A percentile compares a stretch with the other conserved stretches of the same genome.
Conservation (phyloP, 1,140 invertebrate genomes). For the Lasaia peninsularis region DNA sequence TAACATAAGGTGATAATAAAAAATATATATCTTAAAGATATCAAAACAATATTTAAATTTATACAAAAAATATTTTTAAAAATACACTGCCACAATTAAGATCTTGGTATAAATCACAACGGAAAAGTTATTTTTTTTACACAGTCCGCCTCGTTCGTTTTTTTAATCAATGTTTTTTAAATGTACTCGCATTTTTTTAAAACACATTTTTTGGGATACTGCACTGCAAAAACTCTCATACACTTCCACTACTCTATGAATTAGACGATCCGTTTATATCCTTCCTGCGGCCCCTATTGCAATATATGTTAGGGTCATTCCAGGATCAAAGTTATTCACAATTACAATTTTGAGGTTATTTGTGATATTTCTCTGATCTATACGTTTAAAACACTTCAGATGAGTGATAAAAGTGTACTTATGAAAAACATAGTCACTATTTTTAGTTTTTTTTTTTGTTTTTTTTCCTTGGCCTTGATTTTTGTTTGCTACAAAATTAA, state of each 20-base stretch:
- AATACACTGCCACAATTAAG: too few species aligned
- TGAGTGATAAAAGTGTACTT: neutral
- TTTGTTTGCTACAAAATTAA: neutral
- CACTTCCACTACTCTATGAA: slow-evolving; percentile 26
- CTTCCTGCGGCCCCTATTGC: neutral
- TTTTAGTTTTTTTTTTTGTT: neutral
- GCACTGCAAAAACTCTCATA: slow-evolving; percentile 31
- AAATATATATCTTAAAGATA: too few species aligned
- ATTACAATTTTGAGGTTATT: neutral
- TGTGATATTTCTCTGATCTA: neutral
- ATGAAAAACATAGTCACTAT: neutral
- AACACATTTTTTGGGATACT: slow-evolving; percentile 27
- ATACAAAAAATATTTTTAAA: too few species aligned
- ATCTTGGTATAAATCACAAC: neutral
- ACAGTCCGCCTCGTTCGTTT: neutral
- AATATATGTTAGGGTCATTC: too few species aligned
- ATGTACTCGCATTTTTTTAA: slow-evolving; percentile 17
- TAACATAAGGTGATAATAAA: too few species aligned
- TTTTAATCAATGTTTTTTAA: neutral
- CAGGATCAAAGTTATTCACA: neutral
- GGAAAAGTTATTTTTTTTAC: slow-evolving; percentile 1
- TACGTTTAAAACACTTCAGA: neutral
- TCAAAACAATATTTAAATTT: too few species aligned
- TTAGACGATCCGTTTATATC: slow-evolving; percentile 24
- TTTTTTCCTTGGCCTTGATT: neutral